Conservation (phyloP, 2,113 vertebrate species). For the Vulpes ferrilata region DNA sequence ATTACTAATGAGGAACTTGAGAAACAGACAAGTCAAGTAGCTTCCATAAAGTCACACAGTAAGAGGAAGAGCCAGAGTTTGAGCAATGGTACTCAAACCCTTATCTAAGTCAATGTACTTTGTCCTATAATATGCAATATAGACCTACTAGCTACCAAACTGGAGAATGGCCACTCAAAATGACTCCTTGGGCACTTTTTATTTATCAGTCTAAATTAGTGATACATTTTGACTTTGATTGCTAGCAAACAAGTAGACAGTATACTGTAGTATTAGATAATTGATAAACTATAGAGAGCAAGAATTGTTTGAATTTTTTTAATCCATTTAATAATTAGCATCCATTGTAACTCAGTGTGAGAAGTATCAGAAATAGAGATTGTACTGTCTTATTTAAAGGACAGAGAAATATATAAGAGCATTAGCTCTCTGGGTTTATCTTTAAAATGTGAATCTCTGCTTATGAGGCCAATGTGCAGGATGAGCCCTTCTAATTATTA, state of each 20-base stretch:
- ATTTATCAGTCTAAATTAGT: conserved; percentile 11
- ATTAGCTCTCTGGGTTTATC: background rate
- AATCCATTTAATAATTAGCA: background rate
- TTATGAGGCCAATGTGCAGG: background rate
- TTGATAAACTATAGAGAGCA: background rate
- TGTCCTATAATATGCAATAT: background rate
- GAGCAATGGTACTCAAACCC: background rate
- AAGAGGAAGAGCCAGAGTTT: conserved; percentile 5
- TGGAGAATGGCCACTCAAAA: background rate
- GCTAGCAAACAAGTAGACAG: background rate
- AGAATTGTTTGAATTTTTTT: background rate
- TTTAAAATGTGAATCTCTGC: conserved; percentile 23
- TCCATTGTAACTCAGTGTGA: background rate
- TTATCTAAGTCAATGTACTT: background rate
- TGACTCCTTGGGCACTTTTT: background rate
- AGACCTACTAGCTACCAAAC: background rate
- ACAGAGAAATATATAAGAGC: background rate
- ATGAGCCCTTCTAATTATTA: conserved; percentile 10
- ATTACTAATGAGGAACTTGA: conserved; percentile 2
- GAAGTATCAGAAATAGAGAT: background rate
- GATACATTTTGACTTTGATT: background rate
- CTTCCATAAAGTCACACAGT: background rate
- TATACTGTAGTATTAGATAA: background rate
- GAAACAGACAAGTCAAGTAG: conserved; percentile 7
- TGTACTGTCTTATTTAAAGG: background rate